Base-by-base conservation (phyloP, 1,140 invertebrate species). In the Atta colombica region DNA sequence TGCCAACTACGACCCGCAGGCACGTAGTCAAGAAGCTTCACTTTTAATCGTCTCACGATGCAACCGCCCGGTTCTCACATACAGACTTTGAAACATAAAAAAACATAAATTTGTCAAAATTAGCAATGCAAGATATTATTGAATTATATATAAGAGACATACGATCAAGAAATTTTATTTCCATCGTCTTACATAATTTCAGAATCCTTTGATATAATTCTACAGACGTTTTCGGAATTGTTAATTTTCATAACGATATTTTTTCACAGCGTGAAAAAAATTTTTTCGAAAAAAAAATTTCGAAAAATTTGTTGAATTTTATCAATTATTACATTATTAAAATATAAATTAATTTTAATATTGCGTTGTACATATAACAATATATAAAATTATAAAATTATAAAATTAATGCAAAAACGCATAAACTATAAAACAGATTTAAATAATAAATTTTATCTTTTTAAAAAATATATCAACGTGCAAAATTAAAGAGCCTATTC, bases 1-100 rank as follows among this genome's bases (percentile, higher is more conserved):
- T 78, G 84, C 85, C 88, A 69, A 78, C 89, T 90, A 89, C 86
- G 85, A 89, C 71, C 77, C 77, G 88, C 78, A 78, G 72, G 74
- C 88, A 90, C 89, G 85, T 90, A 88, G 89, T 90, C 89, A 90
- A 90, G 53, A 89, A 78, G 85, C 88, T 90, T 90, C 89, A 90
- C 89, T 90, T 90, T 90, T 90, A 90, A 90, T 90, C 89, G 31
- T 35, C 31, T 35, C 31, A 51, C 74, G 45, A 69, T 66, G 61
- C 68, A 60, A 45, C 14, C 39, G 65, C 0, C 45, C 49, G n/a
- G 14, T 35, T 25, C 12, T 58, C 49, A 61, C 2, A 3, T 45
- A 6, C 49, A n/a, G 18, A n/a, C 25, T 49, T 49, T 14, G 18
- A 53, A 53, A 21, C 3, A 3, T 31, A 18, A 39, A 68, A 21